Percentiles rank a stretch among this genome's conserved stretches.
phyloP scores from a whole-genome alignment of 2,888 invertebrate species.

The Mimachlamys varia region DNA sequence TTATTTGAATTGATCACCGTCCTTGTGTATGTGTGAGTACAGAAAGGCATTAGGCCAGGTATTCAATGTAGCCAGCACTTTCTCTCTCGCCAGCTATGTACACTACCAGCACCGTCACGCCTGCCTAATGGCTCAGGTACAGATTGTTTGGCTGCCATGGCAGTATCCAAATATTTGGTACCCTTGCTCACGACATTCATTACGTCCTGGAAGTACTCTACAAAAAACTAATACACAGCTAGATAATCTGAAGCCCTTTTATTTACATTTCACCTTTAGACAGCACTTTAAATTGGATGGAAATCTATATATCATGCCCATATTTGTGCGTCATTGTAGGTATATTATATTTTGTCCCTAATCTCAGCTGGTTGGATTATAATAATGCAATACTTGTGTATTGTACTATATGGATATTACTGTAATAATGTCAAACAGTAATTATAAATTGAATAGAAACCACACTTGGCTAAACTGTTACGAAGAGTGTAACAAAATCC shows the following conservation, averaged over 20 bases:
- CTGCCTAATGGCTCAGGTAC: background rate
- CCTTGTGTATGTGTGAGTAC: background rate
- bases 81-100: background rate
- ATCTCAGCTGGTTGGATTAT: background rate
- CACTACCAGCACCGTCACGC: background rate
- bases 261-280: background rate
- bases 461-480: background rate
- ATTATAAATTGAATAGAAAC: background rate
- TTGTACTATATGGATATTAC: background rate
- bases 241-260: background rate
- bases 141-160: background rate
- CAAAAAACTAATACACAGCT: background rate
- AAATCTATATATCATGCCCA: background rate
- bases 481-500: background rate
- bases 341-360: background rate
- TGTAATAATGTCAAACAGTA: background rate
- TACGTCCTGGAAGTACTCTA: background rate
- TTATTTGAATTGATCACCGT: background rate
- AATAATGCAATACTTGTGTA: background rate
- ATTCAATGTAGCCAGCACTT: background rate
- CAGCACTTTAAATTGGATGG: conserved; percentile 5
- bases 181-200: background rate
- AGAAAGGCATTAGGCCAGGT: background rate
- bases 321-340: background rate
- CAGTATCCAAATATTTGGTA: background rate